Percentiles rank a stretch among this genome's conserved stretches.
Evolutionary conservation across 2,888 invertebrate species (phyloP).

Genomic region (Clusia tigrina): DNA sequence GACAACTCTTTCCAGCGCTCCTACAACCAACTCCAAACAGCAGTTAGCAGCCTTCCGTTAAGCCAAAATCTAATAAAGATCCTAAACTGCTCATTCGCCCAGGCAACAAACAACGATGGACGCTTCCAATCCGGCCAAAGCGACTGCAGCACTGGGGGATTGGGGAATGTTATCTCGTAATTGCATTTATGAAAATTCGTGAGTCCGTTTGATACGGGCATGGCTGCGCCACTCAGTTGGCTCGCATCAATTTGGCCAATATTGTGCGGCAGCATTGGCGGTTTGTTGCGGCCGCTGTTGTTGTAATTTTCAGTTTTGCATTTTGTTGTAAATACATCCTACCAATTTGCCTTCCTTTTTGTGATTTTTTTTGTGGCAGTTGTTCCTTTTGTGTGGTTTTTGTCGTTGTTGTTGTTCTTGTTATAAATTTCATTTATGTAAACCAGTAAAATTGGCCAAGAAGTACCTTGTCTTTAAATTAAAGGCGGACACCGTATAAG

Average conservation of each 20-base stretch:
- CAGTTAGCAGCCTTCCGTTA: constrained; percentile 19
- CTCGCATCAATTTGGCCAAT: constrained; percentile 48
- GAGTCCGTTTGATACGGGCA: constrained; percentile 31
- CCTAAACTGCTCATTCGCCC: constrained; percentile 1
- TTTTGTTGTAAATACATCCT: background rate
- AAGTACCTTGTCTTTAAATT: constrained; percentile 46
- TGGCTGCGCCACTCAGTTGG: constrained; percentile 14
- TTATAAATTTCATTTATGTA: constrained; percentile 54
- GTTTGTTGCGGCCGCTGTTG: constrained; percentile 10
- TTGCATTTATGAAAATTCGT: constrained; percentile 51
- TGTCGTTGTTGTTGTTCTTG: constrained; percentile 17
- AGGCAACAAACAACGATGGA: background rate
- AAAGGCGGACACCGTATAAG: constrained; percentile 54
- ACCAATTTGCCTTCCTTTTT: constrained; percentile 46
- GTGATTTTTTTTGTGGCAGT: constrained; percentile 15
- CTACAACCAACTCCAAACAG: constrained; percentile 41
- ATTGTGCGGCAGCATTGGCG: constrained; percentile 17
- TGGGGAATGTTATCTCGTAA: constrained; percentile 54
- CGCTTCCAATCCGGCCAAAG: background rate
- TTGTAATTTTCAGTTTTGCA: constrained; percentile 7
- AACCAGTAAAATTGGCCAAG: constrained; percentile 40
- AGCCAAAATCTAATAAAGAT: background rate
- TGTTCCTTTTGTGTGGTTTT: constrained; percentile 13
- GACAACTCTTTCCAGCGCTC: no score
- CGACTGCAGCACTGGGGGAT: constrained; percentile 31